phyloP scores from a whole-genome alignment of 2,797 vertebrate species.

The Malacoraja senta region DNA sequence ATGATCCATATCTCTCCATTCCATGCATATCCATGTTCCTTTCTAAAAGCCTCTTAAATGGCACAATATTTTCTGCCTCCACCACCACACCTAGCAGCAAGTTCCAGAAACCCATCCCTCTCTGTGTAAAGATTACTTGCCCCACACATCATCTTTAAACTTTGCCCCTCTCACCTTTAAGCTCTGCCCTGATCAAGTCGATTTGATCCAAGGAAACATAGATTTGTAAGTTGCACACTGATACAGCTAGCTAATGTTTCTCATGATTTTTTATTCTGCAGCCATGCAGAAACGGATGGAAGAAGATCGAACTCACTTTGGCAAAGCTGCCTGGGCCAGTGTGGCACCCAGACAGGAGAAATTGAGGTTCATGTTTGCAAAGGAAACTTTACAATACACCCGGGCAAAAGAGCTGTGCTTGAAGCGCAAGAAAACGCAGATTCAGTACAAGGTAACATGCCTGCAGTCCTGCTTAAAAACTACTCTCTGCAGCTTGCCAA shows the following conservation, averaged over 20 bases:
- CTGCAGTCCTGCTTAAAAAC: not conserved
- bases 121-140: no score
- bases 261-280: constrained; percentile 45
- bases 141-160: no score
- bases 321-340: constrained; percentile 75
- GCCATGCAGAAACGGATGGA: constrained; percentile 87
- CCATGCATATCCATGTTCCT: no score
- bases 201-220: not conserved
- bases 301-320: constrained; percentile 73
- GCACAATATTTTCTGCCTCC: no score
- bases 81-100: no score
- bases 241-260: not conserved
- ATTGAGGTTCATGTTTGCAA: constrained; percentile 75
- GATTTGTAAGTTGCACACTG: not conserved
- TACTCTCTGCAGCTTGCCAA: not conserved
- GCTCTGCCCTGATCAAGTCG: no score
- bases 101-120: no score
- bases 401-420: constrained; percentile 81
- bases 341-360: constrained; percentile 77
- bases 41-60: no score
- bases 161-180: no score
- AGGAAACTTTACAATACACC: constrained; percentile 84
- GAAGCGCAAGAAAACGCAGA: constrained; percentile 66
- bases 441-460: constrained; percentile 65
- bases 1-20: no score